Percentiles rank a stretch among this genome's conserved stretches.
phyloP scores from a whole-genome alignment of 2,797 vertebrate species.

The Trachurus trachurus region DNA sequence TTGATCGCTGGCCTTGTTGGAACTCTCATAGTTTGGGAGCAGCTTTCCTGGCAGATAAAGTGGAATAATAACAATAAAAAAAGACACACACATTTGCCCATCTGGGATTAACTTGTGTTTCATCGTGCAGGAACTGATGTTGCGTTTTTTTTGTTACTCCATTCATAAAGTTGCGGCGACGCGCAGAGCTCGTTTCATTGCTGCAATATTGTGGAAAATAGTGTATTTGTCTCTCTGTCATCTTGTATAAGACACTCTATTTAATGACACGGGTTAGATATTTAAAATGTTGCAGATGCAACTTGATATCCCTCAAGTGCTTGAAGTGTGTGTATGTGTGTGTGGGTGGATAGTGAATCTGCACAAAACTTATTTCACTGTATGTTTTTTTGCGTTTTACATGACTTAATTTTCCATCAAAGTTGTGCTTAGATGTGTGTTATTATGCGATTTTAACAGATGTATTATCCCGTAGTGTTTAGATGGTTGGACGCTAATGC shows the following conservation, averaged over 20 bases:
- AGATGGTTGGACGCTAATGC: not conserved
- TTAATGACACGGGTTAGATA: not conserved
- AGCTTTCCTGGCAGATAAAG: constrained; percentile 20
- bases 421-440: not conserved
- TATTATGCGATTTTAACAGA: not conserved
- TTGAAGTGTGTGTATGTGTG: not conserved
- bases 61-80: not conserved
- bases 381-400: not conserved
- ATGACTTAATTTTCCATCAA: not conserved
- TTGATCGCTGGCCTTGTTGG: constrained; percentile 16
- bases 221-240: constrained; percentile 9
- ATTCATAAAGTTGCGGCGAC: constrained; percentile 79
- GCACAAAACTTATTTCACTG: not conserved
- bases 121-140: constrained; percentile 37
- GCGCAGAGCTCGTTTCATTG: constrained; percentile 14
- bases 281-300: not conserved
- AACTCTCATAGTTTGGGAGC: constrained; percentile 7
- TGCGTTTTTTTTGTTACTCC: constrained; percentile 57
- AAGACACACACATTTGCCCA: constrained; percentile 5
- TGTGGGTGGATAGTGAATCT: not conserved
- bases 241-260: not conserved
- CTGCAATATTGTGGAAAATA: constrained; percentile 39
- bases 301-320: not conserved
- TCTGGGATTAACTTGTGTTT: constrained; percentile 34
- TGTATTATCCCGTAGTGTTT: not conserved